phyloP scores from a whole-genome alignment of 2,888 invertebrate species.

The Caenorhabditis uteleia region DNA sequence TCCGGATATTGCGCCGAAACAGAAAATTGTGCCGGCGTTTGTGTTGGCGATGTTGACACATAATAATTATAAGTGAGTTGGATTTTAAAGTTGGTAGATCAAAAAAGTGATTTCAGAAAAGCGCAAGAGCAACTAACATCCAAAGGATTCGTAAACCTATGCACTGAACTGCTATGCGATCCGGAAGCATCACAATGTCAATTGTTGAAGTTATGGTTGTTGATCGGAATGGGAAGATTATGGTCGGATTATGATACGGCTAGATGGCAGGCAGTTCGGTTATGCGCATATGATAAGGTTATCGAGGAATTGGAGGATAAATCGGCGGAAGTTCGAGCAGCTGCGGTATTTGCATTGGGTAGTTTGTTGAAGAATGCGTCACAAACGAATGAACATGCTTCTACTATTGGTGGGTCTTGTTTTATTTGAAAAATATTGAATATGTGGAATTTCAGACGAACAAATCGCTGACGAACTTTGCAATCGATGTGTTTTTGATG shows the following conservation, averaged over 20 bases:
- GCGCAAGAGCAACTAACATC: constrained; percentile 82
- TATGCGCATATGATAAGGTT: constrained; percentile 92
- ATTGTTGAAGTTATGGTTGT: constrained; percentile 79
- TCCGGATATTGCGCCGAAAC: constrained; percentile 81
- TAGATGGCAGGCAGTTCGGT: constrained; percentile 90
- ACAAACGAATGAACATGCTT: constrained; percentile 67
- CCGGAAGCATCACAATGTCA: constrained; percentile 70
- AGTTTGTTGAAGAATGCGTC: constrained; percentile 65
- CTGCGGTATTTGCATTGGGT: constrained; percentile 91
- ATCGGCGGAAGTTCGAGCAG: constrained; percentile 89
- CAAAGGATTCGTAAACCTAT: constrained; percentile 82
- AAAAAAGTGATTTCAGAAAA: constrained; percentile 36
- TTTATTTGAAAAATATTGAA: not conserved
- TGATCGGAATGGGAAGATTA: constrained; percentile 86
- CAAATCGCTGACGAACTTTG: constrained; percentile 87
- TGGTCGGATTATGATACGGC: constrained; percentile 86
- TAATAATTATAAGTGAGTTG: constrained; percentile 75
- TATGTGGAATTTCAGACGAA: constrained; percentile 73
- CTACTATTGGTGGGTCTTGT: constrained; percentile 36
- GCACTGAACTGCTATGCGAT: constrained; percentile 86
- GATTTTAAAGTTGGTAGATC: not conserved
- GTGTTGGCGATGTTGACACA: constrained; percentile 91
- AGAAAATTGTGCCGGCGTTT: constrained; percentile 91
- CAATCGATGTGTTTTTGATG: constrained; percentile 81
- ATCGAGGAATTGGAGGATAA: constrained; percentile 75